Percentiles rank a stretch among this genome's conserved stretches.
Conservation (phyloP, 2,888 invertebrate species). For the Osmoderma eremita region DNA sequence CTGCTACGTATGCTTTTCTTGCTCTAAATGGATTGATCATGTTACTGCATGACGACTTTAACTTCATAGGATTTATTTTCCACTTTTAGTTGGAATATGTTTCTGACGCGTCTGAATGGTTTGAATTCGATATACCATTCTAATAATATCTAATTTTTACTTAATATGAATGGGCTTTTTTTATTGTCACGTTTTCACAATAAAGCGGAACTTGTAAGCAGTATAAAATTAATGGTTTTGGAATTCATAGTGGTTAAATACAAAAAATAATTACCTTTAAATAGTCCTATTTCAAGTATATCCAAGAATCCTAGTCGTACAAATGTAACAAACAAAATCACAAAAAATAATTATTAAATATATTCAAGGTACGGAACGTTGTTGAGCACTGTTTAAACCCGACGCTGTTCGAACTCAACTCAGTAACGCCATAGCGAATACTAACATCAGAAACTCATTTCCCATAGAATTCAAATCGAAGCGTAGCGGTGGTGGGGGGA, state of each 20-base stretch:
- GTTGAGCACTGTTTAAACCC: conserved; percentile 24
- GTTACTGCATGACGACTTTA: too few species aligned
- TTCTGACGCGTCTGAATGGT: too few species aligned
- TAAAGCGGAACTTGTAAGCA: too few species aligned
- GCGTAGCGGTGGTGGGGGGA: conserved; percentile 38
- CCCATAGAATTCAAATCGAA: conserved; percentile 40
- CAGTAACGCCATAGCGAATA: conserved; percentile 35
- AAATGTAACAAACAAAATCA: conserved; percentile 28
- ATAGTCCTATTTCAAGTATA: conserved; percentile 4
- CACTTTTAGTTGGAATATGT: too few species aligned
- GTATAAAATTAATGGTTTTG: too few species aligned
- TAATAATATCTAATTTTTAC: too few species aligned
- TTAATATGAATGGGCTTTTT: too few species aligned
- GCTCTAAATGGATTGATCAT: background rate
- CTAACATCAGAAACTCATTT: conserved; percentile 34
- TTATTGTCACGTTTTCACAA: too few species aligned
- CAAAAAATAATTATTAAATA: conserved; percentile 28
- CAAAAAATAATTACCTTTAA: background rate
- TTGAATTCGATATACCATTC: too few species aligned
- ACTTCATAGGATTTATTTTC: too few species aligned
- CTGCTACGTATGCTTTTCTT: background rate
- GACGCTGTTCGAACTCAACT: conserved; percentile 35
- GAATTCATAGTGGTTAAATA: too few species aligned
- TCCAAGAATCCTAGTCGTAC: conserved; percentile 18
- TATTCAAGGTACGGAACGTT: conserved; percentile 23